A percentile compares a stretch with the other conserved stretches of the same genome.
Evolutionary conservation across 1,140 invertebrate species (phyloP).

Genomic region (Drosophila elegans): DNA sequence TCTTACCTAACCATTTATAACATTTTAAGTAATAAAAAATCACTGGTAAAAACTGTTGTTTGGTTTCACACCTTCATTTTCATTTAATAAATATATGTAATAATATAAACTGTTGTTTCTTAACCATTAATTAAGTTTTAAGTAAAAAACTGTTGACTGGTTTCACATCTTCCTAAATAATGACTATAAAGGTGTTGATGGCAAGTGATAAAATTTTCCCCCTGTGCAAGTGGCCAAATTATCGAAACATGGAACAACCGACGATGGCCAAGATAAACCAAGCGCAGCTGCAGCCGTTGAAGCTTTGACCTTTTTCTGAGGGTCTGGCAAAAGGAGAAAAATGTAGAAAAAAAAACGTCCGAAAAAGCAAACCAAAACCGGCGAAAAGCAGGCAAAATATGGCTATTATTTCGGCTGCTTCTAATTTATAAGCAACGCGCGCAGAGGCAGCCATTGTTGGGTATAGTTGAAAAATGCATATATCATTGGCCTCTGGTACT

Average conservation of each 20-base stretch:
- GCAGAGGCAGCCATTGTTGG: slow-evolving; percentile 44
- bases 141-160: too few relatives aligned
- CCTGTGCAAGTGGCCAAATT: slow-evolving; percentile 27
- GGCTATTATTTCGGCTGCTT: slow-evolving; percentile 80
- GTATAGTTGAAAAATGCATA: slow-evolving; percentile 73
- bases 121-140: too few relatives aligned
- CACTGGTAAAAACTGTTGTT: too few relatives aligned
- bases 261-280: slow-evolving; percentile 69
- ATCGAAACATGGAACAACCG: slow-evolving; percentile 50
- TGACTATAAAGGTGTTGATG: not conserved
- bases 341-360: slow-evolving; percentile 6
- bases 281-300: slow-evolving; percentile 69
- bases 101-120: too few relatives aligned
- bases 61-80: too few relatives aligned
- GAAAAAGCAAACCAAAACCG: slow-evolving; percentile 17
- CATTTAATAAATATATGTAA: too few relatives aligned
- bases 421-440: slow-evolving; percentile 77
- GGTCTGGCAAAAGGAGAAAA: slow-evolving; percentile 59
- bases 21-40: too few relatives aligned
- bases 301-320: slow-evolving; percentile 80
- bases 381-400: slow-evolving; percentile 59
- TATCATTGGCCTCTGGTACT: slow-evolving; percentile 80
- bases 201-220: slow-evolving; percentile 3
- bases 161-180: too few relatives aligned
- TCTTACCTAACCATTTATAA: too few relatives aligned